Evolutionary conservation across 92 coral and sea anemone genomes (phyloP).

Genomic region (Virgularia gustaviana): DNA sequence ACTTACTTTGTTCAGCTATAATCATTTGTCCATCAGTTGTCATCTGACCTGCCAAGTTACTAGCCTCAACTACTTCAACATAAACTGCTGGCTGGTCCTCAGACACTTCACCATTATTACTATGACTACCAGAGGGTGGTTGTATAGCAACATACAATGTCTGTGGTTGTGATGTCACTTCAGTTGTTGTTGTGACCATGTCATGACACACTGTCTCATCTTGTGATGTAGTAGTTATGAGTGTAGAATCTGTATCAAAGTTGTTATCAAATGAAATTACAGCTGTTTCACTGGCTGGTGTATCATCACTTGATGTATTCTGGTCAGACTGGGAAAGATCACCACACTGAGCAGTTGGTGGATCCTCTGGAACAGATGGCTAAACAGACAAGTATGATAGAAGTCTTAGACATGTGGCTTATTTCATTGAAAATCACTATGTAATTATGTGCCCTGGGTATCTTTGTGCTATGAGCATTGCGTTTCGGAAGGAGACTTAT

Average conservation of each 20-base stretch:
- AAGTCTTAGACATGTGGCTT: too few relatives aligned
- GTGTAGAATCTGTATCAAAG: neutral
- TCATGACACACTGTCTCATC: conserved; percentile 7
- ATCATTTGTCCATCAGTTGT: conserved; percentile 81
- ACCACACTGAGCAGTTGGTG: conserved; percentile 2
- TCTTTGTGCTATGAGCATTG: too few relatives aligned
- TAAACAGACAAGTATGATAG: too few relatives aligned
- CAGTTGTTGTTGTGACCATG: conserved; percentile 20
- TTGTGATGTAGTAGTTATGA: neutral
- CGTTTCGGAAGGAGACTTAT: too few relatives aligned
- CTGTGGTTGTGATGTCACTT: conserved; percentile 50
- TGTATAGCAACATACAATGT: conserved; percentile 96
- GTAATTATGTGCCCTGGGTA: too few relatives aligned
- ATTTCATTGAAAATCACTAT: too few relatives aligned
- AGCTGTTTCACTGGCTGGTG: neutral
- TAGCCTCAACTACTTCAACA: conserved; percentile 97
- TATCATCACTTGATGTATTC: neutral
- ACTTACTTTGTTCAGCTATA: conserved; percentile 73
- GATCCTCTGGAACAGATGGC: neutral
- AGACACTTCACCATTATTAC: conserved; percentile 55
- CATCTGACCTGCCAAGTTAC: conserved; percentile 81
- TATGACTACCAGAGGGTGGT: conserved; percentile 71
- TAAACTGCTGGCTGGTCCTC: conserved; percentile 97
- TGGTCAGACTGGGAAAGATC: conserved; percentile 24
- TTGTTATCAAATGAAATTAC: too few relatives aligned